Base-by-base conservation (phyloP, 2,888 invertebrate genomes). In the Yponomeuta sedellus region DNA sequence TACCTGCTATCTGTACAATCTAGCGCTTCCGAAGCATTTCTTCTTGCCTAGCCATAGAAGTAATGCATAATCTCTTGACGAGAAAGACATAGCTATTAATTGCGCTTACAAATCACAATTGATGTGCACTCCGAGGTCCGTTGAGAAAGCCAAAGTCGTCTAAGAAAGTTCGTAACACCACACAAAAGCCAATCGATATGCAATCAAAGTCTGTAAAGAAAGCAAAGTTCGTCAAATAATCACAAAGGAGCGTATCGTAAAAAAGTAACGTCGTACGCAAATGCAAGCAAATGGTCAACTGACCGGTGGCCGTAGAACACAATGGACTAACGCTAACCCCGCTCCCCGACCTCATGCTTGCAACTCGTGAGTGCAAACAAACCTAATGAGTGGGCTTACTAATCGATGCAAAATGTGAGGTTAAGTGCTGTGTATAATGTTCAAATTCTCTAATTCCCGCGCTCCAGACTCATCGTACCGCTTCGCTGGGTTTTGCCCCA, bases 51-150 rank as follows among this genome's bases (percentile, higher is more conserved):
- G 34, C 34, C 34, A 61, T 66, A 66, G 61, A 40, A 66, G 44
- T 61, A 66, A 66, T 66, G 66, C 66, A 66, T 66, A 66, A 44
- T 66, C 66, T 66, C 61, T 34, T 61, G 59, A 40, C 28, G 66
- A 39, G 39, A 66, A 66, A 66, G 66, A 25, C 66, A 66, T 66
- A 57, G 58, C 57, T 57, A 57, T 57, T 57, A 12, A 57, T 57
- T 57, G 57, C 57, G 57, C 57, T 57, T 57, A 57, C 16, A 57
- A 57, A 57, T 57, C 57, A 10, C 57, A 57, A 57, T 57, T 57
- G 57, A 57, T 57, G n/a, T 57, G 57, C 57, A 57, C 57, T 57
- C 57, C 57, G 57, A 57, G 12, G 57, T 19, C 57, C 57, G 57
- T 57, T 57, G 57, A 57, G 57, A 57, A 57, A 57, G 57, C 57